Evolutionary conservation across 2,888 invertebrate species (phyloP).

Genomic region (Xanthorhoe designata): DNA sequence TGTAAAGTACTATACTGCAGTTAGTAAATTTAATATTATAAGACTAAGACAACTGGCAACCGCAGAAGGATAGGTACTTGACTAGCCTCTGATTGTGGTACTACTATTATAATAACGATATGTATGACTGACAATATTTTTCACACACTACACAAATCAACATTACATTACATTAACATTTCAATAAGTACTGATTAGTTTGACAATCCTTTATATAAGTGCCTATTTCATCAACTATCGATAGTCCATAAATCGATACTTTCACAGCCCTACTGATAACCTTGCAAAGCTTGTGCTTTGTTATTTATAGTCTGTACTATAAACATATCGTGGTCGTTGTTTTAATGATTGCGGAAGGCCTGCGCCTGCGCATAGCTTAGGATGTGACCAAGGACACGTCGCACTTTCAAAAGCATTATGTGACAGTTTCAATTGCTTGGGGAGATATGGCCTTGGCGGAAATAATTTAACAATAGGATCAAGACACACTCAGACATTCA

Average conservation of each 20-base stretch:
- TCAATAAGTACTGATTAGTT: too few relatives aligned
- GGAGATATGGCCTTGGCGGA: not conserved
- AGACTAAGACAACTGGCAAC: too few relatives aligned
- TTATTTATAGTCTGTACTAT: constrained; percentile 54
- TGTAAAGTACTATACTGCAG: too few relatives aligned
- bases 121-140: too few relatives aligned
- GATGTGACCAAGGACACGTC: constrained; percentile 34
- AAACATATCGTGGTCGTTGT: constrained; percentile 38
- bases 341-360: constrained; percentile 53
- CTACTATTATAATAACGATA: too few relatives aligned
- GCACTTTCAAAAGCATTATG: constrained; percentile 30
- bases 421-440: constrained; percentile 10
- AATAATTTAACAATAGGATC: not conserved
- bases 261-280: constrained; percentile 41
- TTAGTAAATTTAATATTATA: too few relatives aligned
- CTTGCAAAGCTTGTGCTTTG: constrained; percentile 44
- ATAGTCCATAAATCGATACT: constrained; percentile 15
- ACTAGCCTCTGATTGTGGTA: too few relatives aligned
- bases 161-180: too few relatives aligned
- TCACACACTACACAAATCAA: too few relatives aligned
- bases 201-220: too few relatives aligned
- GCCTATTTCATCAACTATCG: constrained; percentile 19
- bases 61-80: too few relatives aligned
- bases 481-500: too few relatives aligned
- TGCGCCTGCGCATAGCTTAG: constrained; percentile 37